These are phyloP conservation scores for Turnix velox DNA, from an alignment of 2,113 vertebrate genomes.

Conservation along the genomic window DNA sequence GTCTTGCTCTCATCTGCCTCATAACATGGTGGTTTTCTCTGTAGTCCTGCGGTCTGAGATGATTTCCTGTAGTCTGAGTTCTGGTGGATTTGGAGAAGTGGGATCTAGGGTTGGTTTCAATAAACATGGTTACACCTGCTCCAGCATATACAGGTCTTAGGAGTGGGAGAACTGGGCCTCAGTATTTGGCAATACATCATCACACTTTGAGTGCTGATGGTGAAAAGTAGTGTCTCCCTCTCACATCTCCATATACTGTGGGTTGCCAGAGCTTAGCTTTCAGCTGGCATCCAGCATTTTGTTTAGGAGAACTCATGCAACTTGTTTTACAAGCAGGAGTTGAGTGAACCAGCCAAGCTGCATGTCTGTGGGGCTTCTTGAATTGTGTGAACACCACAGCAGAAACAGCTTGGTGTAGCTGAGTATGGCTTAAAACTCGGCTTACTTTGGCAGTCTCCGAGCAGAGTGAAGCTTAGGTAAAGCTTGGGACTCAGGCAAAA, in stretches of 20 bases:
- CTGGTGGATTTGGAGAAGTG: background rate
- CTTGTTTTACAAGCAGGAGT: background rate
- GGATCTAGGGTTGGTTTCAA: background rate
- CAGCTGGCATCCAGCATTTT: background rate
- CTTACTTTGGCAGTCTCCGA: rapidly evolving
- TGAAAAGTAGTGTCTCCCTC: background rate
- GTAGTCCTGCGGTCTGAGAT: background rate
- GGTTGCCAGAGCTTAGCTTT: background rate
- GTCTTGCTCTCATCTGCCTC: background rate
- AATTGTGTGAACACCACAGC: background rate
- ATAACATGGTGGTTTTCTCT: background rate
- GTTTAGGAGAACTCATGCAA: background rate
- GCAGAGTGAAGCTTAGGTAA: background rate
- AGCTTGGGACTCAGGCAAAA: background rate
- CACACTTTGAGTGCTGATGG: background rate
- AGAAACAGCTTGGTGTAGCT: background rate
- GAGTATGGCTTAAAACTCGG: background rate
- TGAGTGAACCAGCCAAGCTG: background rate
- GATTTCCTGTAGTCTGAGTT: background rate
- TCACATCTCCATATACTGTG: rapidly evolving
- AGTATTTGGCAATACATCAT: rapidly evolving
- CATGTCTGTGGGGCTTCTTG: background rate
- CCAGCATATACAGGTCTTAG: rapidly evolving
- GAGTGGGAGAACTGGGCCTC: background rate
- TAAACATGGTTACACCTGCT: background rate